Evolutionary conservation across 2,113 vertebrate genomes (phyloP).

Genomic region (Chaetops frenatus): DNA sequence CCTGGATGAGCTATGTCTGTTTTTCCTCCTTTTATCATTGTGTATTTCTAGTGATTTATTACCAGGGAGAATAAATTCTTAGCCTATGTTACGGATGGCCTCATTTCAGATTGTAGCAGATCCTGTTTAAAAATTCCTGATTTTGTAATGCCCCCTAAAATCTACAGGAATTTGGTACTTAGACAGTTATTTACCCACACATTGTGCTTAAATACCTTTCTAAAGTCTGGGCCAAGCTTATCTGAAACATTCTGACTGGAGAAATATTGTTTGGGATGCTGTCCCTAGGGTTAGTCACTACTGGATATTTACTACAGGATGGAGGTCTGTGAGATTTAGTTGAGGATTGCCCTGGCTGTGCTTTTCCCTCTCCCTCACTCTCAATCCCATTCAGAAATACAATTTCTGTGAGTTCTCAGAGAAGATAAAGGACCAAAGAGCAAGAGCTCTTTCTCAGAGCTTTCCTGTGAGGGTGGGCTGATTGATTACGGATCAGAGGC

Average conservation of each 20-base stretch:
- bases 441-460: slow-evolving; percentile 40
- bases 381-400: slow-evolving; percentile 14
- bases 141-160: not conserved
- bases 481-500: slow-evolving; percentile 63
- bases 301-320: not conserved
- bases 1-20: not conserved
- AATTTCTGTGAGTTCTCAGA: slow-evolving; percentile 46
- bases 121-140: not conserved
- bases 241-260: not conserved
- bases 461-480: slow-evolving; percentile 36
- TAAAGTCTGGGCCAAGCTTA: not conserved
- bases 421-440: slow-evolving; percentile 45
- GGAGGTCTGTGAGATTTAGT: not conserved
- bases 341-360: not conserved
- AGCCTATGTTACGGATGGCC: not conserved
- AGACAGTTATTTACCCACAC: not conserved
- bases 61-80: not conserved
- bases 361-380: not conserved
- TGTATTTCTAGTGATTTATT: slow-evolving; percentile 5
- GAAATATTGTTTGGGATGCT: not conserved
- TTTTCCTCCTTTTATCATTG: not conserved
- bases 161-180: not conserved
- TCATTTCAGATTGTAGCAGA: not conserved
- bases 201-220: not conserved
- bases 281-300: not conserved